A percentile compares a stretch with the other conserved stretches of the same genome.
Evolutionary conservation across 1,140 invertebrate species (phyloP).

Genomic region (Grapholita molesta): DNA sequence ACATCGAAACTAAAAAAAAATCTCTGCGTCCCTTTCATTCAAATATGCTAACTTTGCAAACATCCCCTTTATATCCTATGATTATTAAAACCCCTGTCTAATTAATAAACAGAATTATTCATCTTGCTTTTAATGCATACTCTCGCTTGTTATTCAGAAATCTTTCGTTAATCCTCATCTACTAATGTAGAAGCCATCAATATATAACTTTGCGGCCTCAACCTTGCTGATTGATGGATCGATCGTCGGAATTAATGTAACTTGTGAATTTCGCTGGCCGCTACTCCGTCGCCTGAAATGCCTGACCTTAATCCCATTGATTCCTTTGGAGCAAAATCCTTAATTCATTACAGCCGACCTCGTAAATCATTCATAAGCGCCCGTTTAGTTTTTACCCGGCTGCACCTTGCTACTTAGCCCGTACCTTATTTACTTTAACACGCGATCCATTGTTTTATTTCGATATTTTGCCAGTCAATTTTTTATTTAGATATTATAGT

Average conservation of each 20-base stretch:
- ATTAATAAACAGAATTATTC: background rate
- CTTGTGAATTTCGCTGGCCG: background rate
- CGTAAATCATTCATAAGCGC: conserved; percentile 9
- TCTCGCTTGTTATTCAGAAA: background rate
- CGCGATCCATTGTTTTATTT: conserved; percentile 1
- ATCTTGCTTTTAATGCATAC: too few species aligned
- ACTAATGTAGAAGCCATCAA: background rate
- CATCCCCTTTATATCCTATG: background rate
- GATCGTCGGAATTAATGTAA: background rate
- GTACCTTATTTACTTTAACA: conserved; percentile 2
- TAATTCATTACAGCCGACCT: background rate
- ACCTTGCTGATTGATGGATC: background rate
- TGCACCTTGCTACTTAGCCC: background rate
- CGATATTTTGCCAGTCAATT: background rate
- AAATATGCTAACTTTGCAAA: too few species aligned
- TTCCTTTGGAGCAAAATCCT: background rate
- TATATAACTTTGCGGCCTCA: background rate
- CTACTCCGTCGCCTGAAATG: background rate
- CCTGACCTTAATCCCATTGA: background rate
- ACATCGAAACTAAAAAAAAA: too few species aligned
- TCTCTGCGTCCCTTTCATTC: too few species aligned
- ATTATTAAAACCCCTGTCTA: background rate
- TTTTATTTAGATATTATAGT: background rate
- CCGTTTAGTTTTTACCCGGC: conserved; percentile 1
- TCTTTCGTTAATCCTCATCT: too few species aligned